Percentiles rank a stretch among this genome's conserved stretches.
Conservation (phyloP, 2,888 invertebrate species). For the Tholera decimalis region DNA sequence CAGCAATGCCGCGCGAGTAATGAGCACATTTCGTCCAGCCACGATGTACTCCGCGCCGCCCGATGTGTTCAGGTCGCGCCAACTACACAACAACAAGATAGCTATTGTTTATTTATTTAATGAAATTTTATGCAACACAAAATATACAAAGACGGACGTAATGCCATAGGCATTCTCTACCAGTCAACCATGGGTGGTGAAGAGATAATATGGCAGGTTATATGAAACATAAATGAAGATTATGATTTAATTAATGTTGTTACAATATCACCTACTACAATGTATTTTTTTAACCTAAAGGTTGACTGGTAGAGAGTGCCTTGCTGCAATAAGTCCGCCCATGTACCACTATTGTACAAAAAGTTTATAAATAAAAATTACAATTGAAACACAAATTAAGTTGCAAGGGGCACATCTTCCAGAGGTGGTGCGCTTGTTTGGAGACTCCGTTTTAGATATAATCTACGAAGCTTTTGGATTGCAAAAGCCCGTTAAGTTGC, state of each 20-base stretch:
- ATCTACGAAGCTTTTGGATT: conserved; percentile 8
- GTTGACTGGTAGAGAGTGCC: too few relatives aligned
- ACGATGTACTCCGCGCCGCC: neutral
- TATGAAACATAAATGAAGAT: neutral
- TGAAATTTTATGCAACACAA: too few relatives aligned
- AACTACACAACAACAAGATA: conserved; percentile 23
- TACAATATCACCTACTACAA: too few relatives aligned
- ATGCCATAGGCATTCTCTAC: too few relatives aligned
- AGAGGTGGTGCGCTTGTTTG: neutral
- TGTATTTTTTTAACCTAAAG: too few relatives aligned
- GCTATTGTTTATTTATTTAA: too few relatives aligned
- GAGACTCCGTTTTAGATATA: neutral
- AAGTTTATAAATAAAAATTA: too few relatives aligned
- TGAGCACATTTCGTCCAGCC: conserved; percentile 11
- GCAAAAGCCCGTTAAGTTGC: conserved; percentile 15
- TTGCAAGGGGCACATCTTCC: neutral
- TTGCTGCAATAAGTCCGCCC: too few relatives aligned
- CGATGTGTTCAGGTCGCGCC: neutral
- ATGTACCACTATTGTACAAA: too few relatives aligned
- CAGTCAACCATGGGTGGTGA: too few relatives aligned
- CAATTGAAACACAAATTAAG: conserved; percentile 3
- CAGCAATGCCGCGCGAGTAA: conserved; percentile 7
- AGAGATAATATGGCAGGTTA: too few relatives aligned
- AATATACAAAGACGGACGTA: too few relatives aligned
- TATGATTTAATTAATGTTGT: conserved; percentile 1